Conservation (phyloP, 1,140 invertebrate species). For the Nasonia longicornis region DNA sequence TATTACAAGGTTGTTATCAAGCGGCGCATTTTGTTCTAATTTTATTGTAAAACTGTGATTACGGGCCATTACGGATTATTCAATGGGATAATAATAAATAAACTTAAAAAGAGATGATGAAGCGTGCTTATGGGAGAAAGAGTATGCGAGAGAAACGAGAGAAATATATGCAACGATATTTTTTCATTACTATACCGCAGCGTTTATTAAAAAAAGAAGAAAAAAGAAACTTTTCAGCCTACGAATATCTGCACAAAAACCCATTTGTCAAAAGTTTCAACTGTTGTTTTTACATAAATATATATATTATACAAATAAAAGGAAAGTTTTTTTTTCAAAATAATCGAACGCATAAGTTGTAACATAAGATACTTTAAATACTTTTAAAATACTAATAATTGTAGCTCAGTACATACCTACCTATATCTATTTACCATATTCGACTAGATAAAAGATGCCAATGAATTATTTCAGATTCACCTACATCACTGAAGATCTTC, state of each 20-base stretch:
- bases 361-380: neutral
- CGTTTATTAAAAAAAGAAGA: neutral
- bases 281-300: neutral
- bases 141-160: neutral
- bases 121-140: neutral
- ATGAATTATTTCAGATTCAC: neutral
- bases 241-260: neutral
- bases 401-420: no score
- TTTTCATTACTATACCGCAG: slow-evolving; percentile 14
- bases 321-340: neutral
- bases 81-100: slow-evolving; percentile 16
- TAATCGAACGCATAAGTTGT: neutral
- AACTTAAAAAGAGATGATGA: neutral
- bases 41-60: slow-evolving; percentile 35
- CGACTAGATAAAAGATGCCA: neutral
- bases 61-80: slow-evolving; percentile 17
- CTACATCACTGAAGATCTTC: neutral
- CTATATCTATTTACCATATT: no score
- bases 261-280: neutral
- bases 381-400: neutral
- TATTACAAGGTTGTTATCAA: neutral
- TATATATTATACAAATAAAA: neutral
- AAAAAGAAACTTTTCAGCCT: neutral
- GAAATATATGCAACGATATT: slow-evolving; percentile 10
- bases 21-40: neutral